phyloP scores from a whole-genome alignment of 2,797 vertebrate species.

The Pseudochirops cupreus region DNA sequence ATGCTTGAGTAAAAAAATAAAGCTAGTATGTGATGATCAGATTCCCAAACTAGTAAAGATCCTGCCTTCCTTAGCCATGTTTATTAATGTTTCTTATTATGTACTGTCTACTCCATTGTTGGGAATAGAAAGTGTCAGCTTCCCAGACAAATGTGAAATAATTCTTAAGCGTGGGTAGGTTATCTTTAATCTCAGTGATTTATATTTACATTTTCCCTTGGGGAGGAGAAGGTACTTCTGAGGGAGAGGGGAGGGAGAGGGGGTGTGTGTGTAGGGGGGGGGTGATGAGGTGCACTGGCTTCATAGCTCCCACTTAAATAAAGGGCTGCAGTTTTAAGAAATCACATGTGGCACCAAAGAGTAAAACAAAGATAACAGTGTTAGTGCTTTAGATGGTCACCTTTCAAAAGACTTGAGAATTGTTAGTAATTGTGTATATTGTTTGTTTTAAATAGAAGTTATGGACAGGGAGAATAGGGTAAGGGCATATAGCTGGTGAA shows the following conservation, averaged over 20 bases:
- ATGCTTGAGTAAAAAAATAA: conserved; percentile 51
- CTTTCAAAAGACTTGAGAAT: conserved; percentile 40
- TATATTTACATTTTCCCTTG: conserved; percentile 48
- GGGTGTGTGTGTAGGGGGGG: too few species aligned
- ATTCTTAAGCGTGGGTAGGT: conserved; percentile 12
- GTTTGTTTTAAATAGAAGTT: conserved; percentile 46
- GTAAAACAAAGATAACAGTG: background rate
- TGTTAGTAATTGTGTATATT: background rate
- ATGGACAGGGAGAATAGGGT: conserved; percentile 30
- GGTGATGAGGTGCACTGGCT: too few species aligned
- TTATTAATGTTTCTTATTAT: conserved; percentile 39
- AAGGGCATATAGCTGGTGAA: conserved; percentile 24
- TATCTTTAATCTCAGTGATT: conserved; percentile 42
- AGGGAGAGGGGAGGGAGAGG: background rate
- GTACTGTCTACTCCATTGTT: conserved; percentile 30
- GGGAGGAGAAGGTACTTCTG: background rate
- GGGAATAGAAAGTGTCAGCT: conserved; percentile 18
- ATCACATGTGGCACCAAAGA: background rate
- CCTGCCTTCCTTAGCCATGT: conserved; percentile 49
- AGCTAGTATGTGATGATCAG: conserved; percentile 38
- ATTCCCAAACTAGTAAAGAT: background rate
- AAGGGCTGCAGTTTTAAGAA: background rate
- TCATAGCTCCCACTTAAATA: background rate
- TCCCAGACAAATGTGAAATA: conserved; percentile 21
- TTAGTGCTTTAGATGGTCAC: conserved; percentile 14